Evolutionary conservation across 1,140 invertebrate genomes (phyloP), one percentile per base, ranked within the genome.

Genomic region (Drosophila kepulauana): DNA sequence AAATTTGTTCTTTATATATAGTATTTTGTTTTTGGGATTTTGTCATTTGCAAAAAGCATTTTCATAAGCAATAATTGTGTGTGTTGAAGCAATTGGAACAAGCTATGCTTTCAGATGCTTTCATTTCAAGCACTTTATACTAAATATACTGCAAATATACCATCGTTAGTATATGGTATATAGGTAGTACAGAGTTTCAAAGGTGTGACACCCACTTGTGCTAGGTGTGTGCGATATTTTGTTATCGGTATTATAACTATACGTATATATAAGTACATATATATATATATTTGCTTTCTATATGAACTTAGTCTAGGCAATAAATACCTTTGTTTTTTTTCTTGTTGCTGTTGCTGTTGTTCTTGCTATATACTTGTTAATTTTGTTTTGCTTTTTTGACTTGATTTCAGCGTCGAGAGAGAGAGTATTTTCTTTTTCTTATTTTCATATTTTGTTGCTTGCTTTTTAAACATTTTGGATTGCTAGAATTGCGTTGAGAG

Each of bases 261-360:
- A 73, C 77, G 68, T 63, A 58, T 69, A 79, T 79, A 76, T 38
- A 64, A 10, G 6, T 77, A 13, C 62, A 41, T 68, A 46, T 77
- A 71, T 73, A 49, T 48, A n/a, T 66, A n/a, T 59, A 51, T 65
- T 67, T 64, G 56, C 56, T 57, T 65, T 78, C 68, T 70, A 81
- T 81, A 86, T 82, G 82, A 81, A 82, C 82, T 87, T 86, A 86
- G 63, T 66, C 82, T 86, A 86, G 56, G 54, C 82, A 86, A 86
- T 86, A 86, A 86, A 86, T 87, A 86, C 66, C 63, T 69, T 33
- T 59, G 41, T 61, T 58, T 25, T 25, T 20, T 25, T 25, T 25
- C 13, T 33, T 54, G 4, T 54, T 54, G 11, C 20, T 33, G 33
- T 57, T 45, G 7, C 13, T 58, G 49, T 15, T 43, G 20, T 64